Evolutionary conservation across 2,888 invertebrate species (phyloP).

Genomic region (Callosobruchus maculatus): DNA sequence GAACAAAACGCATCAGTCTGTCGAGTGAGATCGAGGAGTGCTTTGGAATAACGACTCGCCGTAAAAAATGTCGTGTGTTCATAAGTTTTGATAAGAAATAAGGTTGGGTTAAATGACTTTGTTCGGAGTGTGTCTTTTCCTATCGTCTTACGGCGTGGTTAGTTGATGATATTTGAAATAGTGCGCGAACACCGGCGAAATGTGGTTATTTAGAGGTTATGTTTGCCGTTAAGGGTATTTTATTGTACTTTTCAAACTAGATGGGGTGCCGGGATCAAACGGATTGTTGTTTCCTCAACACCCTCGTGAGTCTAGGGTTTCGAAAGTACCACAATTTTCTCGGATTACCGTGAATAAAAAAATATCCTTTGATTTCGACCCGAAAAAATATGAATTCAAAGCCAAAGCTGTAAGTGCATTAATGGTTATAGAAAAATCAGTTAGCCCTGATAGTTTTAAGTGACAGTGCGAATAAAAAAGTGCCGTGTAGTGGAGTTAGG

Average conservation of each 20-base stretch:
- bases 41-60: constrained; percentile 32
- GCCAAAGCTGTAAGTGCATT: neutral
- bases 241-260: constrained; percentile 26
- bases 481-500: constrained; percentile 17
- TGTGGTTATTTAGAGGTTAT: constrained; percentile 37
- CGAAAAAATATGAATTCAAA: neutral
- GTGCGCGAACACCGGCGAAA: constrained; percentile 34
- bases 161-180: constrained; percentile 22
- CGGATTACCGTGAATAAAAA: neutral
- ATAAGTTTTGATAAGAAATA: constrained; percentile 25
- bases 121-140: constrained; percentile 12
- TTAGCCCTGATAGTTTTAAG: constrained; percentile 26
- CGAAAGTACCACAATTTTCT: neutral
- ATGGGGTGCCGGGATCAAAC: constrained; percentile 3
- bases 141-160: constrained; percentile 10
- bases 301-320: neutral
- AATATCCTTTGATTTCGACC: neutral
- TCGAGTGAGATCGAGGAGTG: constrained; percentile 42
- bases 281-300: neutral
- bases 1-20: constrained; percentile 54
- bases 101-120: constrained; percentile 12
- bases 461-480: constrained; percentile 30
- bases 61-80: constrained; percentile 27
- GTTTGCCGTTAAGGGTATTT: constrained; percentile 38
- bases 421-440: constrained; percentile 11